Conservation (phyloP, 2,113 vertebrate genomes). For the Pheucticus melanocephalus region DNA sequence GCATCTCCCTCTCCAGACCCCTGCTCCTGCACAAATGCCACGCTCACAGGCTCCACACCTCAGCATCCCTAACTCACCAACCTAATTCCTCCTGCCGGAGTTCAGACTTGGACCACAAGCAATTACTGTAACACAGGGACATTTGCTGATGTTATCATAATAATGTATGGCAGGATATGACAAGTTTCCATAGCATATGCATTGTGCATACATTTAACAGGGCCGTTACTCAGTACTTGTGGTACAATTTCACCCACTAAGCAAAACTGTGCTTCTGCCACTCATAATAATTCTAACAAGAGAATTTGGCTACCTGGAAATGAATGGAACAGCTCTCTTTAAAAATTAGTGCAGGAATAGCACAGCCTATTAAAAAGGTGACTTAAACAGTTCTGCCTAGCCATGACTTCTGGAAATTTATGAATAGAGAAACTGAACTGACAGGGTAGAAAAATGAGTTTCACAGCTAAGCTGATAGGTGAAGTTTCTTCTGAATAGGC, state of each 20-base stretch:
- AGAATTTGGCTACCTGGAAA: neutral
- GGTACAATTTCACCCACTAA: neutral
- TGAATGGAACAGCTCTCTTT: neutral
- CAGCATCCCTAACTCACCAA: neutral
- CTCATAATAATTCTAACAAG: neutral
- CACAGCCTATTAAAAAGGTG: neutral
- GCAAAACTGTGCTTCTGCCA: neutral
- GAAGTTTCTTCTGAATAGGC: neutral
- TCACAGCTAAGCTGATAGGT: neutral
- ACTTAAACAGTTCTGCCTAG: neutral
- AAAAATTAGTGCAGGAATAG: neutral
- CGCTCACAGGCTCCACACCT: rapidly evolving
- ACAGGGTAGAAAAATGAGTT: neutral
- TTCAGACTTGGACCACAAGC: neutral
- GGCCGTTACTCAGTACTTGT: neutral
- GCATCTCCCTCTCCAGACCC: neutral
- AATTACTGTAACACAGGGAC: neutral
- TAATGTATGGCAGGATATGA: neutral
- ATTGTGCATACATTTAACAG: neutral
- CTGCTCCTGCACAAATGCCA: rapidly evolving
- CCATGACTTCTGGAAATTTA: neutral
- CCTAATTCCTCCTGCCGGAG: neutral
- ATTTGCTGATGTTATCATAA: neutral
- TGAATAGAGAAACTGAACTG: neutral
- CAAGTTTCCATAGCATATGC: neutral